phyloP scores from a whole-genome alignment of 2,888 invertebrate genomes.

The Oscheius sp. region DNA sequence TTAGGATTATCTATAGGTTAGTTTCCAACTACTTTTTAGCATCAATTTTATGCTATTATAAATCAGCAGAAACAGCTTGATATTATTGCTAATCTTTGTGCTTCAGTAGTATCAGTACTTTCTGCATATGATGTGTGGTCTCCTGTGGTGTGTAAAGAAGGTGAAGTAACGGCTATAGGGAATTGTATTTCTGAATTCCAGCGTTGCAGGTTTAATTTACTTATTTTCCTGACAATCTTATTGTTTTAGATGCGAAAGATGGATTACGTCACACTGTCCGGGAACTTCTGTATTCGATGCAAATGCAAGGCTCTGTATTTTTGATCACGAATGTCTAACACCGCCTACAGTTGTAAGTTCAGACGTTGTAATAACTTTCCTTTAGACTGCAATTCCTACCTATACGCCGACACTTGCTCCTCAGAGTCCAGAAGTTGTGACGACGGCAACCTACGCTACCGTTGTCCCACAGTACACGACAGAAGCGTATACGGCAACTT shows the following conservation, averaged over 20 bases:
- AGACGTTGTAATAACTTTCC: background rate
- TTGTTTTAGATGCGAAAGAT: slow-evolving; percentile 19
- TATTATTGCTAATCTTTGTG: too few species aligned
- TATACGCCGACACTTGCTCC: background rate
- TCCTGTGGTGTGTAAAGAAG: too few species aligned
- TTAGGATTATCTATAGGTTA: too few species aligned
- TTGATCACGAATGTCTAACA: slow-evolving; percentile 37
- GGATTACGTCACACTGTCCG: slow-evolving; percentile 42
- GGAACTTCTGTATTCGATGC: slow-evolving; percentile 49
- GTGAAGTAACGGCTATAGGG: too few species aligned
- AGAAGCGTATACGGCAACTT: background rate
- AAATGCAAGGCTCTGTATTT: slow-evolving; percentile 45
- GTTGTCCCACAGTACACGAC: slow-evolving; percentile 24
- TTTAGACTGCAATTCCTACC: background rate
- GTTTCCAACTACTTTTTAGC: too few species aligned
- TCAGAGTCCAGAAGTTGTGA: background rate
- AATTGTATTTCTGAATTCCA: too few species aligned
- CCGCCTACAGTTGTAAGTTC: background rate
- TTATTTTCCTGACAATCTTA: too few species aligned
- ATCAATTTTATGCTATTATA: too few species aligned
- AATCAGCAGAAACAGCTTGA: too few species aligned
- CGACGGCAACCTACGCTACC: slow-evolving; percentile 9
- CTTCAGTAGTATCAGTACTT: too few species aligned
- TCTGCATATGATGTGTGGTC: too few species aligned
- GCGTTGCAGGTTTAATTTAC: too few species aligned